Conservation (phyloP, 2,113 vertebrate species). For the Ciconia stormi region DNA sequence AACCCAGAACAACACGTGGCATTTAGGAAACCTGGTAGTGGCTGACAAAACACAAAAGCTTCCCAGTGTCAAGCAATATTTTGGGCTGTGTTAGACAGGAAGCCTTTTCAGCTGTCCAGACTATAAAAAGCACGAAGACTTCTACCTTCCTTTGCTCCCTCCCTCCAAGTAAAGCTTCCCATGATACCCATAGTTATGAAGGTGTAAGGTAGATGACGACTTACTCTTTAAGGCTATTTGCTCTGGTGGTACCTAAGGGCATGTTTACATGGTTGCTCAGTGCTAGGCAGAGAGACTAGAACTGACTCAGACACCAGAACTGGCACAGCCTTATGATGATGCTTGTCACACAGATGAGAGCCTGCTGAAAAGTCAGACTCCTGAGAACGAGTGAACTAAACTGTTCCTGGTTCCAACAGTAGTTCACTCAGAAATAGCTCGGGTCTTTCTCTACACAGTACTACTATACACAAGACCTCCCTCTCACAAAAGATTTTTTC, state of each 20-base stretch:
- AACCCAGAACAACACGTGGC: fast-evolving
- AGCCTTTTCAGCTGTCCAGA: neutral
- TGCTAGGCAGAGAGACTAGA: neutral
- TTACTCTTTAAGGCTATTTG: neutral
- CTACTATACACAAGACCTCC: neutral
- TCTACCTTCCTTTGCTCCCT: neutral
- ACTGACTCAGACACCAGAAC: neutral
- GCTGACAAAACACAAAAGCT: neutral
- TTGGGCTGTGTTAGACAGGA: neutral
- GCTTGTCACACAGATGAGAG: neutral
- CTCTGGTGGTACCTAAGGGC: neutral
- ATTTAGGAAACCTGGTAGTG: neutral
- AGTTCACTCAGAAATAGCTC: neutral
- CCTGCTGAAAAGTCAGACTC: neutral
- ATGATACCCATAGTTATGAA: neutral
- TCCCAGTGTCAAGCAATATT: neutral
- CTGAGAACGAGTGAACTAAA: neutral
- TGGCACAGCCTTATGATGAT: neutral
- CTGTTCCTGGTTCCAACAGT: neutral
- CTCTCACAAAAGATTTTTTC: neutral
- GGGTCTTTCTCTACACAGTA: neutral
- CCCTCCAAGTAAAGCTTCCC: neutral
- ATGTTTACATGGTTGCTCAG: neutral
- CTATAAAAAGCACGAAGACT: neutral
- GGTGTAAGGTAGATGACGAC: neutral